phyloP scores from a whole-genome alignment of 2,797 vertebrate genomes.

The Enteromius paludinosus region DNA sequence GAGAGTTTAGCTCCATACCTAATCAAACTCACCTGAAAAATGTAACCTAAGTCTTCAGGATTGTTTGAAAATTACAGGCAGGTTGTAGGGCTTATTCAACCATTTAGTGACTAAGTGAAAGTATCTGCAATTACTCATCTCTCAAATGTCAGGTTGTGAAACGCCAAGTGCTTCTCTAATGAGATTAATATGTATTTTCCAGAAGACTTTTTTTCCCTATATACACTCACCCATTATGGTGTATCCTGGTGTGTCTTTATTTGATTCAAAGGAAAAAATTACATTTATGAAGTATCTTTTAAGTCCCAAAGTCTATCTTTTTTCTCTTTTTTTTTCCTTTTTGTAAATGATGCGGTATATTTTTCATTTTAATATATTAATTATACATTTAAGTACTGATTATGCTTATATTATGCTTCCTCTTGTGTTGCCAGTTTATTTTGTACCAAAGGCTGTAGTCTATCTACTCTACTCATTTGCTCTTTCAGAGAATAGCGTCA shows the following conservation, averaged over 20 bases:
- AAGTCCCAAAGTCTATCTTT: not conserved
- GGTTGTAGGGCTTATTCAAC: conserved; percentile 66
- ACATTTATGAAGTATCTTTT: conserved; percentile 24
- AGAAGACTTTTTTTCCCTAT: conserved; percentile 74
- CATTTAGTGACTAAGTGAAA: conserved; percentile 69
- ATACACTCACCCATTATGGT: conserved; percentile 49
- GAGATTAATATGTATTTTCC: conserved; percentile 77
- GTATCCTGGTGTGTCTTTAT: conserved; percentile 68
- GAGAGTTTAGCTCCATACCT: not conserved
- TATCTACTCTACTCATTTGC: not conserved
- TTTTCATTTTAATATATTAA: too few species aligned
- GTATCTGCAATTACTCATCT: conserved; percentile 73
- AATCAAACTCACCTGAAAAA: not conserved
- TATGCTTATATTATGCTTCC: not conserved
- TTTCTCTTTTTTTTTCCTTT: too few species aligned
- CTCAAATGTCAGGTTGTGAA: conserved; percentile 75
- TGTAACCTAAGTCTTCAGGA: not conserved
- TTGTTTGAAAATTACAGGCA: not conserved
- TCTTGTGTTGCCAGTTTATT: not conserved
- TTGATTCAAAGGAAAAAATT: conserved; percentile 69
- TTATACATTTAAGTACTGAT: too few species aligned
- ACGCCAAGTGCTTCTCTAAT: conserved; percentile 75
- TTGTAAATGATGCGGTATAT: too few species aligned
- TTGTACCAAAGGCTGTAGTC: not conserved
- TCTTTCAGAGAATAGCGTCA: not conserved